A percentile compares a stretch with the other conserved stretches of the same genome.
These are phyloP conservation scores for Stictonetta naevosa DNA, from an alignment of 2,113 vertebrate genomes.

Conservation along the genomic window DNA sequence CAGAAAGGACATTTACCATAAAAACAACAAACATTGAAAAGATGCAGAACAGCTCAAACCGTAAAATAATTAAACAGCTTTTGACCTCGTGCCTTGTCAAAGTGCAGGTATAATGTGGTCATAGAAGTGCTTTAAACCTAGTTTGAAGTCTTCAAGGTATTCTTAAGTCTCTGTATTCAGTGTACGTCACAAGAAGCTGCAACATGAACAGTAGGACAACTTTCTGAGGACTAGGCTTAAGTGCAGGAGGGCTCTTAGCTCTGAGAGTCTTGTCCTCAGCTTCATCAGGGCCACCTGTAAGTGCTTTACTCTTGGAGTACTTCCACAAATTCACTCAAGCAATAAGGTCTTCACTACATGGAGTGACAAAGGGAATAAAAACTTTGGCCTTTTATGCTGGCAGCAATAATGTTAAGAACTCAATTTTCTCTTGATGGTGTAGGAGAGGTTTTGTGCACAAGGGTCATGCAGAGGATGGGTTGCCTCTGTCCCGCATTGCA, in stretches of 20 bases:
- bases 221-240: background rate
- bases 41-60: background rate
- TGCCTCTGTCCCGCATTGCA: background rate
- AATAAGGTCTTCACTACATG: background rate
- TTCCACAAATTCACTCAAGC: background rate
- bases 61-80: background rate
- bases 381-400: background rate
- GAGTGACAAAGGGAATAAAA: background rate
- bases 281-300: background rate
- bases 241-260: background rate
- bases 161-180: background rate
- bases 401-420: background rate
- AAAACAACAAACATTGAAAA: background rate
- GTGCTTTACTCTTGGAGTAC: background rate
- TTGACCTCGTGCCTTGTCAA: background rate
- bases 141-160: background rate
- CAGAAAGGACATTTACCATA: background rate
- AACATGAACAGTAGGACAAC: background rate
- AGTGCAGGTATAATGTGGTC: background rate
- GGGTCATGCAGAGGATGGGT: background rate
- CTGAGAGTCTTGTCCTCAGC: background rate
- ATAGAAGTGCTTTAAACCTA: background rate
- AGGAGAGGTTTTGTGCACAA: background rate
- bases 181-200: background rate
- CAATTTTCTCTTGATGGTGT: background rate